phyloP scores from a whole-genome alignment of 2,888 invertebrate genomes.

The Heliconius hortense region DNA sequence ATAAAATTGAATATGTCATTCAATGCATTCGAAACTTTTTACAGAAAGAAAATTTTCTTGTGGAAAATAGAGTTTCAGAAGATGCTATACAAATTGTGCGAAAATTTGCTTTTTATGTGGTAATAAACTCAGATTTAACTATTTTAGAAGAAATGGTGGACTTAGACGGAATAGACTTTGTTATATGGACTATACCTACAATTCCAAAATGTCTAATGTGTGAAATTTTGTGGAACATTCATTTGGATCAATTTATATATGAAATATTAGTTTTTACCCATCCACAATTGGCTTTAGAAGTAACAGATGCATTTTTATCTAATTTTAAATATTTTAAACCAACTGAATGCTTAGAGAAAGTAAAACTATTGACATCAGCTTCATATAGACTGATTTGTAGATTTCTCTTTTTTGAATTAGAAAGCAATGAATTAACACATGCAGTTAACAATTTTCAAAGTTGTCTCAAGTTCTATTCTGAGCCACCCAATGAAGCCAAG shows the following conservation, averaged over 20 bases:
- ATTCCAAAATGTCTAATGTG: conserved; percentile 67
- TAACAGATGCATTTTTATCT: conserved; percentile 59
- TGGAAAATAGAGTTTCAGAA: conserved; percentile 49
- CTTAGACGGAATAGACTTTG: conserved; percentile 59
- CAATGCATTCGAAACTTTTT: conserved; percentile 56
- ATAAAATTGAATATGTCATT: conserved; percentile 58
- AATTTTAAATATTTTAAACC: conserved; percentile 67
- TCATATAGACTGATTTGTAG: conserved; percentile 62
- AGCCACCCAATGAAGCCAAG: conserved; percentile 61
- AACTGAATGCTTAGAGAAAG: conserved; percentile 54
- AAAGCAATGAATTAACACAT: conserved; percentile 48
- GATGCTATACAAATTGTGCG: conserved; percentile 50
- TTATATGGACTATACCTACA: conserved; percentile 67
- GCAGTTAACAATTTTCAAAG: conserved; percentile 57
- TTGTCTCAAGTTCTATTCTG: conserved; percentile 59
- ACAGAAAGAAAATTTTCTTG: conserved; percentile 54
- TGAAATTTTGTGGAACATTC: conserved; percentile 67
- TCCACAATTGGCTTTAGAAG: conserved; percentile 63
- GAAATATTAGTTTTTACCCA: conserved; percentile 62
- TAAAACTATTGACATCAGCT: conserved; percentile 55
- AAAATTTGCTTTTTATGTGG: conserved; percentile 65
- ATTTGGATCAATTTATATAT: conserved; percentile 62
- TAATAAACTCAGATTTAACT: conserved; percentile 65
- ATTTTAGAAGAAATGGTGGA: conserved; percentile 60
- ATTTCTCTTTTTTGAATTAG: conserved; percentile 58